Base-by-base conservation (phyloP, 2,113 vertebrate genomes). In the Lutjanus erythropterus region DNA sequence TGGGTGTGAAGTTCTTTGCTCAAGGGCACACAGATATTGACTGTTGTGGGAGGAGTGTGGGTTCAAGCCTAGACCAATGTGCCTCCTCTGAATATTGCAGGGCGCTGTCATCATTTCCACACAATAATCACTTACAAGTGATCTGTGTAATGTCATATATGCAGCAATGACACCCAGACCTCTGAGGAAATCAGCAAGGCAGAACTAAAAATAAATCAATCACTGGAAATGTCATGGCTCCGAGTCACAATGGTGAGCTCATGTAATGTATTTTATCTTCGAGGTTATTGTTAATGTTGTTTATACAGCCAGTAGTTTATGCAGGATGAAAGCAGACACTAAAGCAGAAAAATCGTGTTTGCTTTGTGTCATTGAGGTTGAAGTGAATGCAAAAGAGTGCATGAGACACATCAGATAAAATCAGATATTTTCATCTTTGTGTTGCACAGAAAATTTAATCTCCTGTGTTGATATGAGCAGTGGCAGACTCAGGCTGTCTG, bases 201-300 rank as follows among this genome's bases (percentile, higher is more conserved):
- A 55, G 56, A 82, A 52, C 64, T 60, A 60, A 80, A 85, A 70
- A 78, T 66, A 73, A 85, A 44, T 80, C 80, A 90, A 65, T 85
- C 16, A 16, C 16, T 68, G 33, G 25, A 78, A 85, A 80, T 80
- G 64, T 74, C 66, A 82, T 9, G n/a, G 12, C 29, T 78, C 46
- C 14, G 21, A 27, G 39, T 84, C 66, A 65, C 15, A 52, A 23
- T 49, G 12, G 18, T 10, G 10, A 27, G 16, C 12, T 41, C 0
- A 7, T 19, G 9, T 23, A 18, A 18, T 49, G 58, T 49, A 29
- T 68, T 78, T 50, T 52, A 50, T 59, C 33, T 33, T 67, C 27
- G 33, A 69, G 18, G n/a, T 39, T 61, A n/a, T 12, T 71, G 42
- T 59, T 74, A 42, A 42, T 46, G 47, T 73, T 77, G 33, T 59